Percentiles rank a stretch among this genome's conserved stretches.
These are phyloP conservation scores for Nesidiocoris tenuis DNA, from an alignment of 2,888 invertebrate genomes.

Conservation along the genomic window DNA sequence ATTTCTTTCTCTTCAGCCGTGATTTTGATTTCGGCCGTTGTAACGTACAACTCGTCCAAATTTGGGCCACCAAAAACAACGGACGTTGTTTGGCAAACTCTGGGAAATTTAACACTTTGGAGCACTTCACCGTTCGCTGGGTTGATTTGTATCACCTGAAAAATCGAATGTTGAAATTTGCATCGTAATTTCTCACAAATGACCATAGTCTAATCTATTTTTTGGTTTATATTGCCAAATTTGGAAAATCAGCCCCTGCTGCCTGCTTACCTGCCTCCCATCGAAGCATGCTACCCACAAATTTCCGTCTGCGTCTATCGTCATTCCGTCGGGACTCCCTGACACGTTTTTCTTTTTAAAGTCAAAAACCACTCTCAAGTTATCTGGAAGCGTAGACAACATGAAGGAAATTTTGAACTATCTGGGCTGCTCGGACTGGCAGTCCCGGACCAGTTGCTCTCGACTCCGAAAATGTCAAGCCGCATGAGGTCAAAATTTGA, in stretches of 20 bases:
- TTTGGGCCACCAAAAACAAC: slow-evolving; percentile 66
- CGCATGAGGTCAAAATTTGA: too few species aligned
- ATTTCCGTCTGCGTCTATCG: slow-evolving; percentile 58
- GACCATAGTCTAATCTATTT: too few species aligned
- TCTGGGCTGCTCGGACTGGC: too few species aligned
- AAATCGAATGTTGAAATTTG: too few species aligned
- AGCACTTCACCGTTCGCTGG: slow-evolving; percentile 61
- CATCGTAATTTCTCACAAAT: too few species aligned
- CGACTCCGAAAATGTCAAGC: too few species aligned
- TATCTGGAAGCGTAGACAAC: too few species aligned
- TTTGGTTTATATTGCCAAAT: too few species aligned
- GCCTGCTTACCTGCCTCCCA: slow-evolving; percentile 54
- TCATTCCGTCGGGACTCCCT: slow-evolving; percentile 73
- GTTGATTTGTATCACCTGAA: slow-evolving; percentile 60
- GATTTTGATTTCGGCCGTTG: slow-evolving; percentile 56
- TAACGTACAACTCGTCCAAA: slow-evolving; percentile 67
- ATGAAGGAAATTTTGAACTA: too few species aligned
- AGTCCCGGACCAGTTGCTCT: too few species aligned
- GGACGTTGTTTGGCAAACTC: slow-evolving; percentile 59
- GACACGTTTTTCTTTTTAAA: slow-evolving; percentile 55
- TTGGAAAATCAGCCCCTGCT: neutral
- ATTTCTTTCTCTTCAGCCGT: slow-evolving; percentile 7
- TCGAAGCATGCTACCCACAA: slow-evolving; percentile 55
- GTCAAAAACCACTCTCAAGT: slow-evolving; percentile 57
- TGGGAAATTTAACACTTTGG: slow-evolving; percentile 63